These are phyloP conservation scores for Cydia splendana DNA, from an alignment of 1,140 invertebrate genomes.

Conservation along the genomic window DNA sequence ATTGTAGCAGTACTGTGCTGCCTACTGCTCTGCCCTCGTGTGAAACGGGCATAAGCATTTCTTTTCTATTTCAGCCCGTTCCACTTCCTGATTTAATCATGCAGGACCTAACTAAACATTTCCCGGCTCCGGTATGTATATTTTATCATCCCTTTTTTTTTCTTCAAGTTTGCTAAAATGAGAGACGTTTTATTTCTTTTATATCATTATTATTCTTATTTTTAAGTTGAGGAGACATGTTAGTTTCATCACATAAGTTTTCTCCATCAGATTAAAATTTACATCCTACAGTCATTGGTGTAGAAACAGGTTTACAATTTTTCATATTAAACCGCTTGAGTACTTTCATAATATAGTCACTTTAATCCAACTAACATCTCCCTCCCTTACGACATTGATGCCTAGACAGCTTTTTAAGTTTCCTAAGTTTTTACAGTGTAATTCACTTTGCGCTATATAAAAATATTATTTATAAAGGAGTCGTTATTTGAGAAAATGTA, in stretches of 20 bases:
- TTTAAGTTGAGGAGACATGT: too few species aligned
- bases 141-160: too few species aligned
- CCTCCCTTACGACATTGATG: slow-evolving; percentile 10
- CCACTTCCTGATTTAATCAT: too few species aligned
- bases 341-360: slow-evolving; percentile 28
- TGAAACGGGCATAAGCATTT: too few species aligned
- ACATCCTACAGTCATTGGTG: slow-evolving; percentile 27
- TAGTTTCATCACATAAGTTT: slow-evolving; percentile 37
- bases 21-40: too few species aligned
- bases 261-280: slow-evolving; percentile 32
- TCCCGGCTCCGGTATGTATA: too few species aligned
- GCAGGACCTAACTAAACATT: too few species aligned
- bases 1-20: too few species aligned
- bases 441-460: slow-evolving; percentile 1
- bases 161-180: too few species aligned
- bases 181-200: too few species aligned
- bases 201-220: too few species aligned
- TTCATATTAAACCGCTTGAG: slow-evolving; percentile 20
- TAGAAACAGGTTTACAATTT: slow-evolving; percentile 26
- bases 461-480: slow-evolving; percentile 23
- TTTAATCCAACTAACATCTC: neutral
- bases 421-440: slow-evolving; percentile 27
- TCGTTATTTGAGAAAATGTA: slow-evolving; percentile 39
- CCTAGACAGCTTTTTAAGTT: slow-evolving; percentile 4
- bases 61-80: too few species aligned